Conservation (phyloP, 2,797 vertebrate species). For the Pseudopleuronectes americanus region DNA sequence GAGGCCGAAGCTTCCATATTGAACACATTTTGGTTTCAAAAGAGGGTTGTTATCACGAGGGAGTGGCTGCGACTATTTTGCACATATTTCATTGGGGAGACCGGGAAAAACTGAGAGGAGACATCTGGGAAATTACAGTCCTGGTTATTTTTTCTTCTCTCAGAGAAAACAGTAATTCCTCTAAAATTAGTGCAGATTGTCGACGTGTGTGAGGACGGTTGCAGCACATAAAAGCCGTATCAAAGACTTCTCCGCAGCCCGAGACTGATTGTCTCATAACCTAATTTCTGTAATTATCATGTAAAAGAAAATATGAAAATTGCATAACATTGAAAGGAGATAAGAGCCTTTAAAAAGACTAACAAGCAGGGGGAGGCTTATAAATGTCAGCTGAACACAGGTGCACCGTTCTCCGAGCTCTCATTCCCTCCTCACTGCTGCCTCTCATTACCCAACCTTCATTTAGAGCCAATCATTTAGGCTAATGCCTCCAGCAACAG, state of each 20-base stretch:
- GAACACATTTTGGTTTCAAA: conserved; percentile 17
- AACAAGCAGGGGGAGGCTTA: conserved; percentile 38
- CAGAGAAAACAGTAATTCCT: conserved; percentile 26
- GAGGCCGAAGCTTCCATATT: conserved; percentile 19
- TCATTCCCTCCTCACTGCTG: conserved; percentile 33
- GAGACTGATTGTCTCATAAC: conserved; percentile 41
- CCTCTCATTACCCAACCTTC: conserved; percentile 56
- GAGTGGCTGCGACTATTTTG: conserved; percentile 20
- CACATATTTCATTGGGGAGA: conserved; percentile 31
- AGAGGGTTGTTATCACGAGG: conserved; percentile 10
- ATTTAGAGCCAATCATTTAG: conserved; percentile 51
- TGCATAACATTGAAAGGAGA: conserved; percentile 37
- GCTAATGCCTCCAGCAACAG: conserved; percentile 44
- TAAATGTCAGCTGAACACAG: conserved; percentile 62
- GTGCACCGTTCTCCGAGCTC: conserved; percentile 44
- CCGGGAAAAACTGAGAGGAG: conserved; percentile 14
- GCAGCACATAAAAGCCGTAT: conserved; percentile 29
- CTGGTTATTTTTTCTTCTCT: conserved; percentile 8
- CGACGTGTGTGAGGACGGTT: conserved; percentile 34
- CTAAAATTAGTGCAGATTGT: conserved; percentile 36
- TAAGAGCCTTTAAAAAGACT: conserved; percentile 56
- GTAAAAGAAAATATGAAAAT: conserved; percentile 61
- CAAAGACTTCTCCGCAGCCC: conserved; percentile 25
- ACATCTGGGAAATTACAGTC: conserved; percentile 52
- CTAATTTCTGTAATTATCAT: conserved; percentile 61